Evolutionary conservation across 2,888 invertebrate genomes (phyloP), one percentile per base, ranked within the genome.

Genomic region (Anthophora plumipes): DNA sequence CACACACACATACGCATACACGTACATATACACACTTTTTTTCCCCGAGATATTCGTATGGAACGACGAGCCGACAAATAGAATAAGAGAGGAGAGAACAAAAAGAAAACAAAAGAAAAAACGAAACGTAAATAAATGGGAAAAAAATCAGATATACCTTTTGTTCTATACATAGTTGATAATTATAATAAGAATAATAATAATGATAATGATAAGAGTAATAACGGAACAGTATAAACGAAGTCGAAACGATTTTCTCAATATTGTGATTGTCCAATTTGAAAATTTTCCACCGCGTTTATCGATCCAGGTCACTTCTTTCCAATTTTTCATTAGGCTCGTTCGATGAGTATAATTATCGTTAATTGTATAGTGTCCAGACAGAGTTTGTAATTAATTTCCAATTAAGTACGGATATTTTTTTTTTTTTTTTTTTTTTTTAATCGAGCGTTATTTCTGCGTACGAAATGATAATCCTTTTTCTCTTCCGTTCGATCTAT

Each of bases 1-100:
- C n/a, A n/a, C n/a, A n/a, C n/a, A n/a, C n/a, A n/a, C n/a, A n/a
- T n/a, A n/a, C n/a, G n/a, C n/a, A n/a, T n/a, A n/a, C n/a, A n/a
- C n/a, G n/a, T n/a, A n/a, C n/a, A n/a, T n/a, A n/a, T n/a, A n/a
- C n/a, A n/a, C n/a, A n/a, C n/a, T n/a, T n/a, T n/a, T n/a, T 76
- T 69, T 72, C 77, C 71, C 76, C 63, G 50, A 68, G 55, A 76
- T 70, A 75, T 84, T 85, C 72, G 75, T 67, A 83, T 73, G 74
- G 67, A 84, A 43, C 17, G 14, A 20, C 14, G 43, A 20, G 6
- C 14, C 43, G 25, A 20, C 20, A 60, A 52, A 14, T 46, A 11
- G 25, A 48, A 4, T 22, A 17, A 52, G 12, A n/a, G 9, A 1
- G 17, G n/a, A 22, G 0, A 25, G 39, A 20, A 22, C 2, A n/a